Base-by-base conservation (phyloP, 2,113 vertebrate genomes). In the Macroglossus sobrinus region DNA sequence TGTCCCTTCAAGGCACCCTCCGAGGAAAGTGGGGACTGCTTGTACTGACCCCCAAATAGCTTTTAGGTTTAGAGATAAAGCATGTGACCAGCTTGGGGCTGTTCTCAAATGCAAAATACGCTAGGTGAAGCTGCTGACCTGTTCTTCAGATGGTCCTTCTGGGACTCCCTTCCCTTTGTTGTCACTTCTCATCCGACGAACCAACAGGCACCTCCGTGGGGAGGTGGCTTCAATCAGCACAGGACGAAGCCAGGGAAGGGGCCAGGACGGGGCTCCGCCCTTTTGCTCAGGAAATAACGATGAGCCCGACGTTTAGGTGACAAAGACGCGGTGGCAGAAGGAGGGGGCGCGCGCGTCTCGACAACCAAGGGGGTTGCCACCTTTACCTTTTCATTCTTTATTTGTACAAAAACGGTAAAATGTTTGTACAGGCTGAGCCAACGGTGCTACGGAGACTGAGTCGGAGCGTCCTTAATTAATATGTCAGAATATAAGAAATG, bases 381-480 rank as follows among this genome's bases (percentile, higher is more conserved):
- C 93, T 98, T 97, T 98, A 98, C 98, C 92, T 98, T 92, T 92
- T 97, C 21, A 8, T 96, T 98, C 97, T 97, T 64, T 98, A 95
- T 98, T 98, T 98, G 97, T 96, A 98, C 95, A 97, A 97, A 98
- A 98, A 97, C 1, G 97, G 82, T 95, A 98, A 98, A 98, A 98
- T 98, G 97, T 98, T 99, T 98, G 98, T 98, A 98, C 98, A 98
- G 88, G 80, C 72, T 97, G 97, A 98, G 97, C 97, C 97, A 97
- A 96, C 95, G 89, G 97, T 98, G 96, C 94, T 92, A 96, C 50
- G 9, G 95, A 89, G 98, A 97, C 93, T 96, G 98, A 98, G 98
- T 98, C 97, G 98, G 80, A 98, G 91, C 96, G 82, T 98, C 98
- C 97, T 98, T 98, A 99, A 99, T 99, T 98, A 99, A 98, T 98